These are phyloP conservation scores for Pseudeuparius sepicola DNA, from an alignment of 2,888 invertebrate species.

Conservation along the genomic window DNA sequence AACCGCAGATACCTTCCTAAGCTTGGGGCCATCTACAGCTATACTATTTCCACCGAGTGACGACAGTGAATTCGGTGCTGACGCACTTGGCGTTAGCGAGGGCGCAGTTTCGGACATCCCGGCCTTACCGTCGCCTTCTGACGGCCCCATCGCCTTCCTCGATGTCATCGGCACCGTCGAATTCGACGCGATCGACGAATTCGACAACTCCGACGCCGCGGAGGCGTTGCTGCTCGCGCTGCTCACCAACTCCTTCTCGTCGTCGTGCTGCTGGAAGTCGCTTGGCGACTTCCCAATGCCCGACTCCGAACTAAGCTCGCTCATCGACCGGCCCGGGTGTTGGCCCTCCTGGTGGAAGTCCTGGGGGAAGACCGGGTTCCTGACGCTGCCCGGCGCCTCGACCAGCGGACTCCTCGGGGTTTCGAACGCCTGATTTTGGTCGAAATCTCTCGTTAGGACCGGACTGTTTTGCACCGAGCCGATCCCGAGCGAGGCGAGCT, in stretches of 20 bases:
- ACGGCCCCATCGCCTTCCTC: slow-evolving; percentile 19
- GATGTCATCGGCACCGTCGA: slow-evolving; percentile 33
- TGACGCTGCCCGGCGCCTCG: too few species aligned
- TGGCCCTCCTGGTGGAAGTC: too few species aligned
- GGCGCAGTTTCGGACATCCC: slow-evolving; percentile 19
- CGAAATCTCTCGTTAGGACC: slow-evolving; percentile 28
- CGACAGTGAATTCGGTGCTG: slow-evolving; percentile 27
- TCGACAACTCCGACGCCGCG: slow-evolving; percentile 34
- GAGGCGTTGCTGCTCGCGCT: slow-evolving; percentile 33
- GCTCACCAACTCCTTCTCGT: slow-evolving; percentile 26
- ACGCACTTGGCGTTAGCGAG: slow-evolving; percentile 25
- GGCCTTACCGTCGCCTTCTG: slow-evolving; percentile 28
- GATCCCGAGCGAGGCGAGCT: slow-evolving; percentile 45
- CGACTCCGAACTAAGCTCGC: too few species aligned
- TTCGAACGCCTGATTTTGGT: too few species aligned
- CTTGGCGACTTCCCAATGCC: too few species aligned
- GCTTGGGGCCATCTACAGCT: slow-evolving; percentile 26
- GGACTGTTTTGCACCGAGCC: slow-evolving; percentile 44
- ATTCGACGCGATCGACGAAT: slow-evolving; percentile 34
- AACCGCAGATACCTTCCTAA: slow-evolving; percentile 40
- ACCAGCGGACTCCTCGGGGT: too few species aligned
- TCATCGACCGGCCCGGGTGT: too few species aligned
- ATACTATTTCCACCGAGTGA: slow-evolving; percentile 19
- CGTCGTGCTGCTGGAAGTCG: slow-evolving; percentile 29
- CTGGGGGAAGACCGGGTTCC: too few species aligned